Base-by-base conservation (phyloP, 1,140 invertebrate genomes). In the Drosophila nigrodunni region DNA sequence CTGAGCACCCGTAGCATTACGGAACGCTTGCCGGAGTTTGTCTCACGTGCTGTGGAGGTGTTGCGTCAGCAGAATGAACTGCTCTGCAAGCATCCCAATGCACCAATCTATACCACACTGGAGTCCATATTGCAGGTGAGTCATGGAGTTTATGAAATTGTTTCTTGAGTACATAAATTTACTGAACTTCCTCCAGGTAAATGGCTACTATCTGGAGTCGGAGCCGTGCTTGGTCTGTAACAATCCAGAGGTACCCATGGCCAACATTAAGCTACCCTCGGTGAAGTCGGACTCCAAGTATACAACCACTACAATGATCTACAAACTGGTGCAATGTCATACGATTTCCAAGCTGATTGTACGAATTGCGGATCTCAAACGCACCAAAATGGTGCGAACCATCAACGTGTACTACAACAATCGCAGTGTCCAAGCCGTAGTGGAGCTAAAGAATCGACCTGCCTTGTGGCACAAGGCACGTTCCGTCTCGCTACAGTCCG, bases 331-430 rank as follows among this genome's bases (percentile, higher is more conserved):
- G 35, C 97, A 97, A 52, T 97, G 97, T 91, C 97, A 99, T 90
- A 98, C 97, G 58, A 98, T 99, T 58, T 98, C 97, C 80, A 97
- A 98, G 82, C 97, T 99, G 60, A 97, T 96, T 6, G 94, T 99
- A 10, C 95, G 98, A 47, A 98, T 99, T 77, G 97, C 96, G 11
- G 98, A 99, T 93, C 93, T 99, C 43, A 99, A 99, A 92, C 95
- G 98, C 73, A 97, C 97, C 9, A 99, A 99, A 94, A 99, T 99
- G 98, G 98, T 99, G 66, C 95, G 97, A 55, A 97, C 97, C 1
- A 96, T 99, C 75, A 98, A 98, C 92, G 97, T 99, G 67, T 99
- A 98, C 92, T 99, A 99, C 93, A 99, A 99, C 91, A 99, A 99
- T 93, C 94, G 98, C 47, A 97, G 96, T 58, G 98, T 99, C 0